These are phyloP conservation scores for Sphyrna mokarran DNA, from an alignment of 2,113 vertebrate species.

Conservation along the genomic window DNA sequence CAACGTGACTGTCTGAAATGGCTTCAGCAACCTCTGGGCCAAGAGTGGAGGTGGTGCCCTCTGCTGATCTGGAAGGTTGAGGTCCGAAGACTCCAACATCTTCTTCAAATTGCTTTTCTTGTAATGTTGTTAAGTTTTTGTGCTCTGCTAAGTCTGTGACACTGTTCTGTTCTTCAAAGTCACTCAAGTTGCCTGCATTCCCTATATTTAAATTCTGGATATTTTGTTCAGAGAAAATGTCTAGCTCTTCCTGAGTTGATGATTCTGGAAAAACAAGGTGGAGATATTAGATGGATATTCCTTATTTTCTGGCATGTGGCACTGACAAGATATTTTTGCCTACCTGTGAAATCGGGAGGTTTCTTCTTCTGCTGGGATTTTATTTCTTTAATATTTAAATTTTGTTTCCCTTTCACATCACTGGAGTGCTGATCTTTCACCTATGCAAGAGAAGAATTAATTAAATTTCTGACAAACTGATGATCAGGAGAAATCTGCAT, in stretches of 20 bases:
- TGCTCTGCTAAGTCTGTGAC: conserved; percentile 34
- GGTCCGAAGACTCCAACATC: not conserved
- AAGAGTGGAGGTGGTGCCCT: not conserved
- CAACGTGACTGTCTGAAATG: not conserved
- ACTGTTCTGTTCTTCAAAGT: conserved; percentile 24
- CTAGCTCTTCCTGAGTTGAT: conserved; percentile 53
- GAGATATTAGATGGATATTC: not conserved
- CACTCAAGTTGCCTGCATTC: conserved; percentile 60
- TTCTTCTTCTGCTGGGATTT: conserved; percentile 64
- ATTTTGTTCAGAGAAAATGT: conserved; percentile 54
- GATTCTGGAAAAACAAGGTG: conserved; percentile 53
- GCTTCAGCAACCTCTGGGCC: conserved; percentile 1
- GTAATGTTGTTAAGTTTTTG: conserved; percentile 7
- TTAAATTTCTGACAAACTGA: conserved; percentile 32
- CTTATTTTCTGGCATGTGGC: not conserved
- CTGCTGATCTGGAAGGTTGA: not conserved
- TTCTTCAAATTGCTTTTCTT: conserved; percentile 33
- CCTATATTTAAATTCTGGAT: conserved; percentile 72
- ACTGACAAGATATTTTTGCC: not conserved
- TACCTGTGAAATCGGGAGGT: conserved; percentile 67
- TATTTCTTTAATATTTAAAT: conserved; percentile 51
- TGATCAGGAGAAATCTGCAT: not conserved
- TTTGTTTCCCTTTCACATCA: conserved; percentile 59
- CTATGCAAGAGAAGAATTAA: conserved; percentile 49
- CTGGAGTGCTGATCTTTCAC: conserved; percentile 58